Percentiles rank a stretch among this genome's conserved stretches.
Conservation (phyloP, 2,888 invertebrate genomes). For the Heterodera filipjevi region DNA sequence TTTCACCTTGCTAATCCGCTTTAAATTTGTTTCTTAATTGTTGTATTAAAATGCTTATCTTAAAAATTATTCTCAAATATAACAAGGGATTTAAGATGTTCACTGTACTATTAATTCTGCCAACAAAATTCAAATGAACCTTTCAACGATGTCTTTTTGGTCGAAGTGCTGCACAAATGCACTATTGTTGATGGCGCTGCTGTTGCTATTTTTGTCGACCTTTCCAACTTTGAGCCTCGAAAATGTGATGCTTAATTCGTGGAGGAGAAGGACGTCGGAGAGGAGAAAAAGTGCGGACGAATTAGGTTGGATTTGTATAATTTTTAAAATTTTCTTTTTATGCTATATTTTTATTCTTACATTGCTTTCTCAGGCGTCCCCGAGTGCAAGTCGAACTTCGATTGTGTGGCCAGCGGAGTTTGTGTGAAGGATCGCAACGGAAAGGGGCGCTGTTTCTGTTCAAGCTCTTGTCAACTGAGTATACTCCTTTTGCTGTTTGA, state of each 20-base stretch:
- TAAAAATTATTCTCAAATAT: too few relatives aligned
- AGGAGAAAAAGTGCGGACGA: conserved; percentile 24
- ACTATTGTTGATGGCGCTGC: not conserved
- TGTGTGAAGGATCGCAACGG: conserved; percentile 54
- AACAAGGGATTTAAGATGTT: not conserved
- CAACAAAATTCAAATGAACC: not conserved
- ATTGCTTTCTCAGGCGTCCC: too few relatives aligned
- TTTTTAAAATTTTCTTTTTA: not conserved
- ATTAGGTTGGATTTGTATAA: conserved; percentile 10
- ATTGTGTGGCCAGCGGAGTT: conserved; percentile 58
- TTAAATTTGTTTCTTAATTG: too few relatives aligned
- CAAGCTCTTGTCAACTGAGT: conserved; percentile 58
- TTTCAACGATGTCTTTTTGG: not conserved
- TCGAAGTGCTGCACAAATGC: not conserved
- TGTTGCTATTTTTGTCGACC: not conserved
- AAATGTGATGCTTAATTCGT: not conserved
- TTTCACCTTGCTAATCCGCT: too few relatives aligned
- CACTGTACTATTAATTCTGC: not conserved
- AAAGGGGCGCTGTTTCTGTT: conserved; percentile 57
- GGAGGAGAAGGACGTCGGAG: not conserved
- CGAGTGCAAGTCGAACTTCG: conserved; percentile 51
- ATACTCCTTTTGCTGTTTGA: conserved; percentile 31
- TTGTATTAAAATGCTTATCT: too few relatives aligned
- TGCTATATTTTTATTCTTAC: conserved; percentile 5
- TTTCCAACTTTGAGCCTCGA: not conserved